These are phyloP conservation scores for Maniola jurtina DNA, from an alignment of 1,140 invertebrate species.

Conservation along the genomic window DNA sequence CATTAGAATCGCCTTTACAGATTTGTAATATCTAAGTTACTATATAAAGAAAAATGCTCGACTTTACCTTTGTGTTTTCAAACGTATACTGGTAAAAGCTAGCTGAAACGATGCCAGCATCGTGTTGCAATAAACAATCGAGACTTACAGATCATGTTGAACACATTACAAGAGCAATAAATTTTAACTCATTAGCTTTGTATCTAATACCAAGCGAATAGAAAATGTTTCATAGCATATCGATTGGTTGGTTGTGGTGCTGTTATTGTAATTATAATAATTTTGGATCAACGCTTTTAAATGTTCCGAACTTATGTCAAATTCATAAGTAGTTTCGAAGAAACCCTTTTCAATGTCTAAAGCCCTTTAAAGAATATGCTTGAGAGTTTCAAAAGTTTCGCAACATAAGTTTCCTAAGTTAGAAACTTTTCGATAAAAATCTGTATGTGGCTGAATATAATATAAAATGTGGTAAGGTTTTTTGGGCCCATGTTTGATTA, in stretches of 20 bases:
- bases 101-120: slow-evolving; percentile 43
- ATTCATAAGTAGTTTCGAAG: not conserved
- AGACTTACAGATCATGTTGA: slow-evolving; percentile 26
- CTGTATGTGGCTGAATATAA: not conserved
- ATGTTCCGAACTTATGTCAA: not conserved
- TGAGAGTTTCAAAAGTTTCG: not conserved
- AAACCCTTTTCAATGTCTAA: not conserved
- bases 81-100: slow-evolving; percentile 11
- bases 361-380: not conserved
- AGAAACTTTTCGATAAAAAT: not conserved
- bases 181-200: slow-evolving; percentile 21
- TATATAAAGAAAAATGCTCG: not conserved
- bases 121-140: slow-evolving; percentile 39
- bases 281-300: not conserved
- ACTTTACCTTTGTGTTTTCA: slow-evolving; percentile 16
- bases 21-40: no score
- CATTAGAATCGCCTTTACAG: no score
- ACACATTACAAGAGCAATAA: slow-evolving; percentile 28
- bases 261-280: no score
- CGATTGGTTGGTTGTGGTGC: no score
- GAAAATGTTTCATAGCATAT: not conserved
- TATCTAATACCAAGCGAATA: not conserved
- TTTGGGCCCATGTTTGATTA: slow-evolving; percentile 57
- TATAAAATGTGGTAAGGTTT: slow-evolving; percentile 36
- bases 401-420: not conserved